phyloP scores from a whole-genome alignment of 2,113 vertebrate species.

The Mustela nigripes region DNA sequence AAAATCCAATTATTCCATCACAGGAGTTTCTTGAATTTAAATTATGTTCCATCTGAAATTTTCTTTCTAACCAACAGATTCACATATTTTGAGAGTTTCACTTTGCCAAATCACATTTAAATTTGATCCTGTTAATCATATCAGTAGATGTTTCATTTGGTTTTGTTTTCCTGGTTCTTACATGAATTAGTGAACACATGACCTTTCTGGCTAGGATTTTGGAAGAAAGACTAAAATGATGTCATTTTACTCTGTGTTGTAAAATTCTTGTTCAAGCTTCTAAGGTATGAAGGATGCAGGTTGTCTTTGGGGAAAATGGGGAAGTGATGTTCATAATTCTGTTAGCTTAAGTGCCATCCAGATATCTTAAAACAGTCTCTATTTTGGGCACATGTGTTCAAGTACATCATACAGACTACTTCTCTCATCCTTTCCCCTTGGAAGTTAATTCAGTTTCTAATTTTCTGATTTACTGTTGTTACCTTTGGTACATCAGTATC shows the following conservation, averaged over 20 bases:
- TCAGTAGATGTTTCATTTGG: background rate
- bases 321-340: background rate
- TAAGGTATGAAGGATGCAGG: background rate
- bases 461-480: background rate
- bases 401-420: background rate
- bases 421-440: background rate
- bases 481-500: background rate
- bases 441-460: background rate
- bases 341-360: background rate
- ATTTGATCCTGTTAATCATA: background rate
- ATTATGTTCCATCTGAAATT: constrained; percentile 31
- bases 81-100: background rate
- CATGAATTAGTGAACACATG: background rate
- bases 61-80: constrained; percentile 2
- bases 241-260: background rate
- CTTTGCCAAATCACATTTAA: background rate
- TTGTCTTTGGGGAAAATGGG: constrained; percentile 24
- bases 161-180: constrained; percentile 43
- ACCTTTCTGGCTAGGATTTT: background rate
- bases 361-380: background rate
- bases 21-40: constrained; percentile 14
- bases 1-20: constrained; percentile 22
- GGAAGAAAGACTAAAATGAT: background rate
- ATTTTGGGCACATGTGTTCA: background rate
- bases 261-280: background rate